Base-by-base conservation (phyloP, 2,888 invertebrate genomes). In the Taphrorychus bicolor region DNA sequence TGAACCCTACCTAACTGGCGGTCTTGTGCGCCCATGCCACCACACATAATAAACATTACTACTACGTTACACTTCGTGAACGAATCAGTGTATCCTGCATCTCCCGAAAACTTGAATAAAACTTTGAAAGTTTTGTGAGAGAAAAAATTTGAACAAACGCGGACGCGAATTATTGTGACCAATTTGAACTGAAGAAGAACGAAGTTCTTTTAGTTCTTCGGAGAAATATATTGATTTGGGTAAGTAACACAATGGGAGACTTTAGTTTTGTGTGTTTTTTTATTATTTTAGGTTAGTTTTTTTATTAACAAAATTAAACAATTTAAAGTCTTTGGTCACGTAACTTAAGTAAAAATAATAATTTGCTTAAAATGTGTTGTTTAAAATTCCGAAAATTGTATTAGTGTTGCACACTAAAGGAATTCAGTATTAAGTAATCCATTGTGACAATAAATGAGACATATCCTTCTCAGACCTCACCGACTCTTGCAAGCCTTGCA, bases 41-140 rank as follows among this genome's bases (percentile, higher is more conserved):
- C 42, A 61, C 49, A 58, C 49, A 67, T 57, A 67, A 62, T 62
- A 67, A 67, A 67, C 67, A 67, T 62, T 62, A 59, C 51, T 24
- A 53, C 53, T 22, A 54, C 51, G 59, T 42, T 53, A n/a, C 18
- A 17, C 45, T 45, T 59, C 59, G 65, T 23, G 49, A 19, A 14
- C 41, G 42, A 58, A 52, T 32, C 63, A 40, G 11, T 42, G 49
- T 41, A 23, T 32, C 48, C 11, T 53, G n/a, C 53, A 53, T 53
- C 32, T 53, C 22, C 42, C 22, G 24, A 23, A 61, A 45, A 48
- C 2, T 32, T 32, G 32, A 7, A n/a, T 18, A 5, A 45, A 52
- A 53, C 22, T 41, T 42, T 23, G 24, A 41, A 5, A 45, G 21
- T 32, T 32, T 32, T 32, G 32, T 3, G 1, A 32, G 1, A 3